Evolutionary conservation across 92 coral and sea anemone species (phyloP).

Genomic region (Heteractis magnifica): DNA sequence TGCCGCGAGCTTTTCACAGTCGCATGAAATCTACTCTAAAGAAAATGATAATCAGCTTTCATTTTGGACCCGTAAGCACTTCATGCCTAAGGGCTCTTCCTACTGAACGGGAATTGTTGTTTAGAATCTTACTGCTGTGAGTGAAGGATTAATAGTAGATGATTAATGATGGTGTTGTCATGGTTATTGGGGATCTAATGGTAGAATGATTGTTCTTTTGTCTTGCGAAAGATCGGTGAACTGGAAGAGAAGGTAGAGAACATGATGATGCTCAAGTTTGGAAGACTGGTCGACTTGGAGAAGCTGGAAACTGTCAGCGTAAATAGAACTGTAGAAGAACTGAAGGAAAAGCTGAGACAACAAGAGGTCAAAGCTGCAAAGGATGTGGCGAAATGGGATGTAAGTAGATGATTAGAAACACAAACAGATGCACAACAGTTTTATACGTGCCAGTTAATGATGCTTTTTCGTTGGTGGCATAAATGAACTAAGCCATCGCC

Average conservation of each 20-base stretch:
- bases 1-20: too few species aligned
- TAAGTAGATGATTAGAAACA: conserved; percentile 32
- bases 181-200: background rate
- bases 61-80: too few species aligned
- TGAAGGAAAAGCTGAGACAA: conserved; percentile 89
- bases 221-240: conserved; percentile 73
- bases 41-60: too few species aligned
- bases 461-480: too few species aligned
- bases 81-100: too few species aligned
- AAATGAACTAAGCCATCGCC: too few species aligned
- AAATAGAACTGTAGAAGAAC: conserved; percentile 95
- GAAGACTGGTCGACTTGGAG: conserved; percentile 92
- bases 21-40: too few species aligned
- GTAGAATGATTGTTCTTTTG: background rate
- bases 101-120: too few species aligned
- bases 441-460: too few species aligned
- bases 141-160: too few species aligned
- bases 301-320: conserved; percentile 95
- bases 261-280: conserved; percentile 98
- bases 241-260: conserved; percentile 93
- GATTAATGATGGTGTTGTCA: too few species aligned
- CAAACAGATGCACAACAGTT: background rate
- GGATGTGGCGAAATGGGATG: conserved; percentile 92
- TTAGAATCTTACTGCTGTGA: too few species aligned
- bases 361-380: conserved; percentile 76